These are phyloP conservation scores for Dysidea cf. avara DNA, from an alignment of 37 sponge, comb jelly and placozoan species.

Conservation along the genomic window DNA sequence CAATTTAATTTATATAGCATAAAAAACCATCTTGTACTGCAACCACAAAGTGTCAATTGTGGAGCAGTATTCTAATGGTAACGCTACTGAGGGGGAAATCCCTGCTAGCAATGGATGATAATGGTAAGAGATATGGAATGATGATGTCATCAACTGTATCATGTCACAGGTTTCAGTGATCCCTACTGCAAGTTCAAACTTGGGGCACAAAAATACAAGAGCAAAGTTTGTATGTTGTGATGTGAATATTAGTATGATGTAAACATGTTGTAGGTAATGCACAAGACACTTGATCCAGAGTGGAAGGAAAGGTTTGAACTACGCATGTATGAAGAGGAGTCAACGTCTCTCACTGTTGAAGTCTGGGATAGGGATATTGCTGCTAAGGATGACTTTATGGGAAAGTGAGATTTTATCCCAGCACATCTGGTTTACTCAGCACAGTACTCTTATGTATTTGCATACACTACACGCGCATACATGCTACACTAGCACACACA, in stretches of 20 bases:
- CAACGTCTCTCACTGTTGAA: slow-evolving; percentile 65
- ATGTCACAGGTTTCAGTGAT: slow-evolving; percentile 60
- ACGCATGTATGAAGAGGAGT: slow-evolving; percentile 71
- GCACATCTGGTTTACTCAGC: too few relatives aligned
- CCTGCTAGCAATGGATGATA: slow-evolving; percentile 82
- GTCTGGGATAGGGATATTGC: slow-evolving; percentile 85
- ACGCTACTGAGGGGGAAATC: slow-evolving; percentile 66
- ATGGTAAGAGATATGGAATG: slow-evolving; percentile 53
- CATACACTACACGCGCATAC: slow-evolving; percentile 7
- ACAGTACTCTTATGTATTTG: background rate
- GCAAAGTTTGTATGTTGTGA: slow-evolving; percentile 47
- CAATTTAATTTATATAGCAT: too few relatives aligned
- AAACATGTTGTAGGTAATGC: slow-evolving; percentile 39
- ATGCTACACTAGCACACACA: background rate
- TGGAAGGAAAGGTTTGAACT: slow-evolving; percentile 92
- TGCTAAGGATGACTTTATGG: slow-evolving; percentile 84
- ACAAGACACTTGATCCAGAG: slow-evolving; percentile 72
- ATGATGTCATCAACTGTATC: background rate
- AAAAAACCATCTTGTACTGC: too few relatives aligned
- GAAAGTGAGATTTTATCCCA: too few relatives aligned
- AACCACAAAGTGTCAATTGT: background rate
- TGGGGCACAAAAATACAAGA: slow-evolving; percentile 80
- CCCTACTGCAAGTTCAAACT: slow-evolving; percentile 95
- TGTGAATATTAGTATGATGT: background rate
- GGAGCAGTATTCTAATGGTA: slow-evolving; percentile 63